phyloP scores from a whole-genome alignment of 2,113 vertebrate genomes.

The Mormyrus iriodes region DNA sequence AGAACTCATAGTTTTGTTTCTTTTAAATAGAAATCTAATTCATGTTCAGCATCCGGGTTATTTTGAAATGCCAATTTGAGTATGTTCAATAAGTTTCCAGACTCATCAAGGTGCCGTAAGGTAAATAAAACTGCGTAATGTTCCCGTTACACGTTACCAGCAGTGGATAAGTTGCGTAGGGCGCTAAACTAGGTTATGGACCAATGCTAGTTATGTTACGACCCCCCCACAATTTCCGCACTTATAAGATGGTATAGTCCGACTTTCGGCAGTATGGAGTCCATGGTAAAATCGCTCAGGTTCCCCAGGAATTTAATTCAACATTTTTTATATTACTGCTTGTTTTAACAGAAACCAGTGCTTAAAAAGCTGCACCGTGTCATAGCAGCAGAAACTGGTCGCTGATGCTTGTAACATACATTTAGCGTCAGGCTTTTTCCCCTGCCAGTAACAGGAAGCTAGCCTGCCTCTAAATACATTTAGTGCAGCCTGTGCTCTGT shows the following conservation, averaged over 20 bases:
- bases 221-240: slow-evolving; percentile 9
- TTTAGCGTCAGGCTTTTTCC: slow-evolving; percentile 5
- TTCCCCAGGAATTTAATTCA: slow-evolving; percentile 33
- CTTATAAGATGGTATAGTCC: slow-evolving; percentile 42
- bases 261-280: slow-evolving; percentile 44
- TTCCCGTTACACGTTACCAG: neutral
- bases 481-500: neutral
- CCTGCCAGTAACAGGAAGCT: neutral
- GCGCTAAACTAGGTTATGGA: neutral
- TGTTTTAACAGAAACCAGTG: neutral
- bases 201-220: neutral
- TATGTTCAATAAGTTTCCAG: neutral
- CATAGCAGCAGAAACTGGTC: neutral
- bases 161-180: neutral
- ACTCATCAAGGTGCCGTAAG: neutral
- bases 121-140: neutral
- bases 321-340: neutral
- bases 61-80: neutral
- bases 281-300: neutral
- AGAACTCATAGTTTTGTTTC: neutral
- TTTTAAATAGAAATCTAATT: neutral
- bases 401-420: neutral
- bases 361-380: neutral
- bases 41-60: neutral
- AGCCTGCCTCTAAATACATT: neutral